Evolutionary conservation across 2,797 vertebrate genomes (phyloP), one percentile per base, ranked within the genome.

Genomic region (Dendrocincla tyrannina): DNA sequence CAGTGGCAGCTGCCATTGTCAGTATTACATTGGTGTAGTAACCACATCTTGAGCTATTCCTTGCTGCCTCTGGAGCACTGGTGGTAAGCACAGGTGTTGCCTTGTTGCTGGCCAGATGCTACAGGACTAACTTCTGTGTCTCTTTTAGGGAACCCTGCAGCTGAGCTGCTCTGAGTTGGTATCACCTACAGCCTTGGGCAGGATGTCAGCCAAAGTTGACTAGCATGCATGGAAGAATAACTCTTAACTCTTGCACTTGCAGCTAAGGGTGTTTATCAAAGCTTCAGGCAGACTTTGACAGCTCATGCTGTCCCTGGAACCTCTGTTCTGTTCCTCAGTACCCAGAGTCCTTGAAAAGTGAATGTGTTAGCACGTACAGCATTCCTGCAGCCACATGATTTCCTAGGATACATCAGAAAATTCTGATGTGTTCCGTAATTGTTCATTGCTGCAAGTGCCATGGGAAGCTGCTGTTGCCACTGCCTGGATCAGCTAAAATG

Each of bases 251-350:
- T 53, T 55, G 35, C 1, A 4, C 39, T 80, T 46, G 30, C n/a
- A 73, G n/a, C 44, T 85, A 37, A 73, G 44, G 44, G 32, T 82
- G 41, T 80, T 77, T 49, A 37, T 89, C n/a, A 85, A 59, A 70
- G 35, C 56, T 89, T 83, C 50, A 74, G 64, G 56, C 60, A 79
- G 63, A 13, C 41, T 91, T 69, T 30, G 52, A 22, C 41, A 80
- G 16, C 33, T 80, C 19, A 3, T 17, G 3, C 35, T 85, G 46
- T 44, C 41, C 49, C 28, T 85, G 67, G 79, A 85, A 42, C 14
- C n/a, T 49, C 32, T 73, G 3, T 44, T 76, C 39, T 58, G 14
- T 27, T 83, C 39, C 23, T 30, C 41, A 39, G 56, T 60, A 82
- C 75, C 11, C 0, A 1, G 7, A 63, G 49, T 59, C 33, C 42